phyloP scores from a whole-genome alignment of 2,113 vertebrate genomes.

The Tupaia chinensis region DNA sequence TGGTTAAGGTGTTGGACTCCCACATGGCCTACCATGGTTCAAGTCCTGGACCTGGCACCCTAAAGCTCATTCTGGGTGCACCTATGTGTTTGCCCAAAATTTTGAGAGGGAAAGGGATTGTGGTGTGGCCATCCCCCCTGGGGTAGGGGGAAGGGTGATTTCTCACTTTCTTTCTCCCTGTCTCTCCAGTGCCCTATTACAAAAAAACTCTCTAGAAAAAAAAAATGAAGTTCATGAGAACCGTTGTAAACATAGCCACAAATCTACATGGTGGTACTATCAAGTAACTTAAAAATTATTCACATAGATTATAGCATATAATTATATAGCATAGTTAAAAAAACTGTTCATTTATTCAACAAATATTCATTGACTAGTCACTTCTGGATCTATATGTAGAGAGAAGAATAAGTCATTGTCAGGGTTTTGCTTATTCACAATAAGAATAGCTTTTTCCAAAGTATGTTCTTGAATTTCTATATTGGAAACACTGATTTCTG shows the following conservation, averaged over 20 bases:
- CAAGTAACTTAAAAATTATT: conserved; percentile 40
- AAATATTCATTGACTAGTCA: neutral
- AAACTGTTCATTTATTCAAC: conserved; percentile 2
- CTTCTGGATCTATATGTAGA: neutral
- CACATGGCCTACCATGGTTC: no score
- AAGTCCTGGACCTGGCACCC: no score
- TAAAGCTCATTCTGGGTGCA: no score
- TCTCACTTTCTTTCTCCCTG: no score
- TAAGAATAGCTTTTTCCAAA: neutral
- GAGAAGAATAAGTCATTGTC: neutral
- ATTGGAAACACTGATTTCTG: neutral
- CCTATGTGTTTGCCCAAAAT: no score
- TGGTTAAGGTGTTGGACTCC: no score
- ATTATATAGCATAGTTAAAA: conserved; percentile 25
- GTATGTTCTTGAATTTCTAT: neutral
- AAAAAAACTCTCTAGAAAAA: no score
- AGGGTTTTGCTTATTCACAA: neutral
- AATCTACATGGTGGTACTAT: neutral
- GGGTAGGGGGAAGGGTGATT: no score
- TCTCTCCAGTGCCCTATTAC: no score
- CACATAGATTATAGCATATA: neutral
- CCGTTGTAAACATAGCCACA: neutral
- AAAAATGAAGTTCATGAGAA: neutral
- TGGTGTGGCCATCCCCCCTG: no score
- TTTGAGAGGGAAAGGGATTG: no score